These are phyloP conservation scores for Coenonympha glycerion DNA, from an alignment of 2,888 invertebrate genomes.

Conservation along the genomic window DNA sequence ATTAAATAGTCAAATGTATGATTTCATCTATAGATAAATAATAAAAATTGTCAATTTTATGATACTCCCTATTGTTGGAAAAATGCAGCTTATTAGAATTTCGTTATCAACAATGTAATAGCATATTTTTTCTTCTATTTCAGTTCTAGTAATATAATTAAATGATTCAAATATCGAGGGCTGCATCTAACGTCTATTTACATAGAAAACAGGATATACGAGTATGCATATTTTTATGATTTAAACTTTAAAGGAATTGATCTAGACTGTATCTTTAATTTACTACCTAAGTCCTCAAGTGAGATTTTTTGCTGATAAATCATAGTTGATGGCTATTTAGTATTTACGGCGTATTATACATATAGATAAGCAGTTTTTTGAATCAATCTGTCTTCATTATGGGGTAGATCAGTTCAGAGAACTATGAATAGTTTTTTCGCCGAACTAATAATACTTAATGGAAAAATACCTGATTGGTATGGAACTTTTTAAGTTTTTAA, in stretches of 20 bases:
- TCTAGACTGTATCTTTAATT: neutral
- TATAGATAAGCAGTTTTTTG: slow-evolving; percentile 29
- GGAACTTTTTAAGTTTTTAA: too few species aligned
- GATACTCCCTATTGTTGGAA: neutral
- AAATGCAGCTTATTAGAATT: neutral
- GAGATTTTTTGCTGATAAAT: too few species aligned
- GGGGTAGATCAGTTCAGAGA: too few species aligned
- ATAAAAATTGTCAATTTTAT: too few species aligned
- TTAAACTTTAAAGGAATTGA: neutral
- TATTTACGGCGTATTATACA: slow-evolving; percentile 10
- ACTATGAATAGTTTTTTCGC: too few species aligned
- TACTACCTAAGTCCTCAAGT: too few species aligned
- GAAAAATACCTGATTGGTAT: too few species aligned
- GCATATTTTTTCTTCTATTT: neutral
- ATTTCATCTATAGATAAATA: too few species aligned
- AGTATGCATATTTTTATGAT: neutral
- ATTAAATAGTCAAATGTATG: too few species aligned
- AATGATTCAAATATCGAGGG: neutral
- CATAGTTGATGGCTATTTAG: neutral
- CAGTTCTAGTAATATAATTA: neutral
- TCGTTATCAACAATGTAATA: neutral
- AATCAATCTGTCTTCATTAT: too few species aligned
- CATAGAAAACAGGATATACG: neutral
- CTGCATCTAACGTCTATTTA: neutral
- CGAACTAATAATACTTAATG: too few species aligned